These are phyloP conservation scores for Pseudomyrmex cubaensis DNA, from an alignment of 1,140 invertebrate species.

Conservation along the genomic window DNA sequence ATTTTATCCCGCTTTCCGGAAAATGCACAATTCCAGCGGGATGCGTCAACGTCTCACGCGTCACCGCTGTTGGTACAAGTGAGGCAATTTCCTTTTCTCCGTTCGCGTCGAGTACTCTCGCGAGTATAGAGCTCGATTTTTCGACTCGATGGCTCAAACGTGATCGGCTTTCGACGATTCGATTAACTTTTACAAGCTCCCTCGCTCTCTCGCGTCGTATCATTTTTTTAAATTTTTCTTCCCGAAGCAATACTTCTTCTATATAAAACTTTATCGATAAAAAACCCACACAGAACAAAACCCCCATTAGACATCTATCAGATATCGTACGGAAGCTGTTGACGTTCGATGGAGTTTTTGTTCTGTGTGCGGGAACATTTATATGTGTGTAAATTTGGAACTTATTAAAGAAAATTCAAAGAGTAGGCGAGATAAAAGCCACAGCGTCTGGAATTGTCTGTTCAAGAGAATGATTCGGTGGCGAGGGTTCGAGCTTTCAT, in stretches of 20 bases:
- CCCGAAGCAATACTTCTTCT: neutral
- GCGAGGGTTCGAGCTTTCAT: conserved; percentile 60
- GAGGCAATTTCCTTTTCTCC: conserved; percentile 62
- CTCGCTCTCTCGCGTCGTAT: neutral
- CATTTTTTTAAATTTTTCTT: neutral
- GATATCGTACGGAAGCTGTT: too few relatives aligned
- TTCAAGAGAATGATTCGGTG: neutral
- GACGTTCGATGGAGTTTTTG: neutral
- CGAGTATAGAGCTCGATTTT: conserved; percentile 56
- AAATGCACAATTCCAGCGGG: neutral
- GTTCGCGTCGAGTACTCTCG: conserved; percentile 12
- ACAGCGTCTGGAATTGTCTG: conserved; percentile 50
- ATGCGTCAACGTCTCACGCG: neutral
- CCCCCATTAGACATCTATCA: neutral
- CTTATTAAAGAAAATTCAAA: conserved; percentile 35
- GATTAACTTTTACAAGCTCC: conserved; percentile 19
- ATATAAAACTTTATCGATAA: conserved; percentile 13
- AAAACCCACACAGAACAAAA: neutral
- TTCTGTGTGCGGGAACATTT: neutral
- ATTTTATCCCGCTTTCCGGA: neutral
- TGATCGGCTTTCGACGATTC: conserved; percentile 42
- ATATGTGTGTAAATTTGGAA: neutral
- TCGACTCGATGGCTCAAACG: conserved; percentile 12
- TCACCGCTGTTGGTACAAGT: neutral
- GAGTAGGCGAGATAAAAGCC: conserved; percentile 35